Conservation (phyloP, 2,888 invertebrate genomes). For the Drymonia ruficornis region DNA sequence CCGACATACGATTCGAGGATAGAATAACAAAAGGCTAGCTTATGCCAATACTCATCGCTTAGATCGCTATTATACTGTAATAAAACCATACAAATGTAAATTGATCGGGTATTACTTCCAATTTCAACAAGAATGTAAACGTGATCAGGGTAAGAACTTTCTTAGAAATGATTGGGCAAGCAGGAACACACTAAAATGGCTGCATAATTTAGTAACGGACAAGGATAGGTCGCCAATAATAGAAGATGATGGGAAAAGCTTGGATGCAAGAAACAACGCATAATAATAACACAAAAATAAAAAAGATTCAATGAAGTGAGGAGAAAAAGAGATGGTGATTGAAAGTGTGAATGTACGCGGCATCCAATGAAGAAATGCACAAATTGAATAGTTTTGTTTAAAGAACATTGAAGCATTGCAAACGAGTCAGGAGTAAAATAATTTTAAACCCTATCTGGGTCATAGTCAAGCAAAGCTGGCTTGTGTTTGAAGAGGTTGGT, state of each 20-base stretch:
- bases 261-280: too few species aligned
- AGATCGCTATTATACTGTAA: slow-evolving; percentile 3
- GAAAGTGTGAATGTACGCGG: background rate
- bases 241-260: too few species aligned
- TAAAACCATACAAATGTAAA: background rate
- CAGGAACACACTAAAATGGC: too few species aligned
- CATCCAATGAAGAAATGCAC: too few species aligned
- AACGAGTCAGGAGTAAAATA: too few species aligned
- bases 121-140: background rate
- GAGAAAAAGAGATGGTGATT: background rate
- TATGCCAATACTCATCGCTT: slow-evolving; percentile 11
- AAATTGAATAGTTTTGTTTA: too few species aligned
- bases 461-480: background rate
- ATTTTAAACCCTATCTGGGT: background rate
- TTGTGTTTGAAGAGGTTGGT: background rate
- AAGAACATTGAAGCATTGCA: too few species aligned
- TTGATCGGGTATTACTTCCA: background rate
- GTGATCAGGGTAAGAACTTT: background rate
- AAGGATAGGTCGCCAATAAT: too few species aligned
- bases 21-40: slow-evolving; percentile 31
- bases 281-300: too few species aligned
- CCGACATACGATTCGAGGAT: slow-evolving; percentile 27
- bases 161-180: too few species aligned
- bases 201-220: too few species aligned
- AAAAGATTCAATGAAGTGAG: background rate